These are phyloP conservation scores for Bradypus variegatus DNA, from an alignment of 2,797 vertebrate species.

Conservation along the genomic window DNA sequence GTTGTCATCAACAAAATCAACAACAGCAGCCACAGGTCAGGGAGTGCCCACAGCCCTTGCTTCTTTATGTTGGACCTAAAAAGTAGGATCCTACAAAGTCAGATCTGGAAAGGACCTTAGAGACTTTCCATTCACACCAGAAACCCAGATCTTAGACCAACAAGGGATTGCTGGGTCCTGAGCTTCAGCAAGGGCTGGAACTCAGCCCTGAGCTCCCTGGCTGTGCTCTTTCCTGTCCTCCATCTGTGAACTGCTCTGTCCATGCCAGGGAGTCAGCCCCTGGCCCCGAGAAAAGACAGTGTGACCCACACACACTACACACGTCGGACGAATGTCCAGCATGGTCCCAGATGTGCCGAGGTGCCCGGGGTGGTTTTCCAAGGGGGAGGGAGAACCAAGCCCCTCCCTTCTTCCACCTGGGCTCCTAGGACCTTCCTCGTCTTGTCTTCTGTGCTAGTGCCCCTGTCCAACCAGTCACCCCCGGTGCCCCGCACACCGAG, in stretches of 20 bases:
- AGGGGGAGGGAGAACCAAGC: not conserved
- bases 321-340: not conserved
- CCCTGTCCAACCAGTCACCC: not conserved
- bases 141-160: not conserved
- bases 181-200: fast-evolving
- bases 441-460: not conserved
- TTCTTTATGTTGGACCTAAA: not conserved
- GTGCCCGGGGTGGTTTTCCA: not conserved
- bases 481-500: not conserved
- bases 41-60: not conserved
- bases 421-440: not conserved
- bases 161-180: not conserved
- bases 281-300: not conserved
- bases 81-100: not conserved
- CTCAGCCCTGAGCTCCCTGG: not conserved
- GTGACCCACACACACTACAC: not conserved
- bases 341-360: not conserved
- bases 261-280: not conserved
- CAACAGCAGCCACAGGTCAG: too few relatives aligned
- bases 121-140: not conserved
- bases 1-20: too few relatives aligned
- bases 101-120: not conserved
- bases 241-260: not conserved
- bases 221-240: not conserved
- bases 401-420: not conserved